A percentile compares a stretch with the other conserved stretches of the same genome.
Evolutionary conservation across 1,140 invertebrate species (phyloP).

Genomic region (Armadillidium nasatum): DNA sequence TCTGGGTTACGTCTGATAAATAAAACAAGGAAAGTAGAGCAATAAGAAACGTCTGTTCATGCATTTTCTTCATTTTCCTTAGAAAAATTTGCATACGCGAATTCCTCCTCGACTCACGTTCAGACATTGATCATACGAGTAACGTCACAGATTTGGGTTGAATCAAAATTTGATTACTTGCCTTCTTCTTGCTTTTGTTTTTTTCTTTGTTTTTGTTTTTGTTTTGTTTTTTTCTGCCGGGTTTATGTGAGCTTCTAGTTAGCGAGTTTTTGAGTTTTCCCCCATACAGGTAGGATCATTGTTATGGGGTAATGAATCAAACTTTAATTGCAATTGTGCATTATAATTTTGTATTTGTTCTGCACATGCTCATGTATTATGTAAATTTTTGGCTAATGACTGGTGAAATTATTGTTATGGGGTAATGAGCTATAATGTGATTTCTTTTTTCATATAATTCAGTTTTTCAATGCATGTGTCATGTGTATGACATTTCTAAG

Average conservation of each 20-base stretch:
- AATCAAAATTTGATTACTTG: not conserved
- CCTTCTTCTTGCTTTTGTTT: not conserved
- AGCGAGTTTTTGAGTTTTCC: not conserved
- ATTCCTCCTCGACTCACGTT: not conserved
- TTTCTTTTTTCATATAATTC: too few species aligned
- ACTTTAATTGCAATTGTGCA: too few species aligned
- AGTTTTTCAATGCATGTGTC: too few species aligned
- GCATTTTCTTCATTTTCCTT: not conserved
- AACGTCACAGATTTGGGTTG: not conserved
- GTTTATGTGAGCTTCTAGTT: not conserved
- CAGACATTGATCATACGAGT: not conserved
- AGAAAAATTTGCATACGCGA: not conserved
- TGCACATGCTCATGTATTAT: too few species aligned
- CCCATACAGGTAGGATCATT: too few species aligned
- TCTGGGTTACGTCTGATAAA: slow-evolving; percentile 7
- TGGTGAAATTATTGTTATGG: too few species aligned
- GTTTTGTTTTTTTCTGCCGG: too few species aligned
- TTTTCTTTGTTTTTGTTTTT: not conserved
- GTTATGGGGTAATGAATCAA: too few species aligned
- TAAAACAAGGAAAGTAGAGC: not conserved
- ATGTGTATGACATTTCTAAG: too few species aligned
- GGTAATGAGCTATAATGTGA: too few species aligned
- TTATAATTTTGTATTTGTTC: too few species aligned
- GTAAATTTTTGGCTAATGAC: too few species aligned
- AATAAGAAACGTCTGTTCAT: not conserved